Conservation (phyloP, 2,797 vertebrate genomes). For the Coracias cyanogaster region DNA sequence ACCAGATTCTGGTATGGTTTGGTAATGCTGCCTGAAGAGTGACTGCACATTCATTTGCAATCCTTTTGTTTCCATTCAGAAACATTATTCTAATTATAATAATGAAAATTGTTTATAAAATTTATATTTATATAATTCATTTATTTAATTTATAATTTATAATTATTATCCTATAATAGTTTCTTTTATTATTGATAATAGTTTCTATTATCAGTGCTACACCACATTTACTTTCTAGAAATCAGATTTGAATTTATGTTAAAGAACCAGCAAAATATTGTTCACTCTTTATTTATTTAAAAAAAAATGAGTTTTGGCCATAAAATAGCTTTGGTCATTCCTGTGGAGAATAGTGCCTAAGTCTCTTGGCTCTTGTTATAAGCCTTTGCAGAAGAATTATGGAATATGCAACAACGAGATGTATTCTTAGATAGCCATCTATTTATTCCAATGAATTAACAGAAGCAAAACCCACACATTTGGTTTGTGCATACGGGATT, state of each 20-base stretch:
- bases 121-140: too few species aligned
- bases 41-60: background rate
- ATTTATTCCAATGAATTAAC: slow-evolving; percentile 20
- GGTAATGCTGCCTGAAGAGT: background rate
- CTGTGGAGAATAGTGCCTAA: background rate
- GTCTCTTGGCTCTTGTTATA: background rate
- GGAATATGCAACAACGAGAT: background rate
- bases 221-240: background rate
- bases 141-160: too few species aligned
- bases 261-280: background rate
- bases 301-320: background rate
- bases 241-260: background rate
- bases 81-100: background rate
- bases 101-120: background rate
- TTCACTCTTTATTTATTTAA: background rate
- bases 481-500: slow-evolving; percentile 39
- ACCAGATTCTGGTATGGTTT: background rate
- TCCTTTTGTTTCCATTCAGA: background rate
- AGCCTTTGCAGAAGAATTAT: background rate
- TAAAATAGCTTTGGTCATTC: background rate
- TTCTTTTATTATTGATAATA: background rate
- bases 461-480: slow-evolving; percentile 1
- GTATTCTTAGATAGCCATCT: background rate
- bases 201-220: background rate
- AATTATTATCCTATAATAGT: background rate